phyloP scores from a whole-genome alignment of 2,888 invertebrate genomes.

The Meteorus cinctellus region DNA sequence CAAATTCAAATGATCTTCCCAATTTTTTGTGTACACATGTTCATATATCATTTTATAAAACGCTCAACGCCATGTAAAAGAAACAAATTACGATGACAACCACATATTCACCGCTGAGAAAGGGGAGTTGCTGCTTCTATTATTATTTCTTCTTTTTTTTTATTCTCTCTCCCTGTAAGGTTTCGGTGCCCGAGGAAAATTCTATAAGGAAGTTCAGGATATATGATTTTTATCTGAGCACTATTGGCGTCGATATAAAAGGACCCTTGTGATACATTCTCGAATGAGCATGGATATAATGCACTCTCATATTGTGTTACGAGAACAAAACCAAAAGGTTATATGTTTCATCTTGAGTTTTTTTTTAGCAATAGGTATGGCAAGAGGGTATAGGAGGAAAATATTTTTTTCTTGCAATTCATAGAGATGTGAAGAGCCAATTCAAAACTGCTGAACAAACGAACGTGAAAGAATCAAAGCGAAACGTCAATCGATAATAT shows the following conservation, averaged over 20 bases:
- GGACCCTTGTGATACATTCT: conserved; percentile 18
- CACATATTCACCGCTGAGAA: no score
- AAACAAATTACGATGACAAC: no score
- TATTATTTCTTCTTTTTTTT: neutral
- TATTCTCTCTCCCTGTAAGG: neutral
- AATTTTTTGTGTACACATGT: neutral
- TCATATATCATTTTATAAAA: neutral
- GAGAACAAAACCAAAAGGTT: no score
- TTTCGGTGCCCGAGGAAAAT: neutral
- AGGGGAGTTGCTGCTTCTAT: neutral
- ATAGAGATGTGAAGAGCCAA: no score
- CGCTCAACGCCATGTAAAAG: no score
- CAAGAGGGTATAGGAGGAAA: no score
- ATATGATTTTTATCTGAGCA: no score
- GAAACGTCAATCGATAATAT: neutral
- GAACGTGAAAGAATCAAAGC: no score
- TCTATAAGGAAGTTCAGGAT: conserved; percentile 3
- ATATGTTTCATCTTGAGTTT: no score
- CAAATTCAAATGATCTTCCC: neutral
- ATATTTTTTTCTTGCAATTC: no score
- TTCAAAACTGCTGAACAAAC: no score
- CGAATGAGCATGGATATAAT: conserved; percentile 6
- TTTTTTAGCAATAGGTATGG: no score
- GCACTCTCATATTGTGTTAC: neutral
- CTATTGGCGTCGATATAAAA: conserved; percentile 20